Evolutionary conservation across 2,888 invertebrate species (phyloP), one percentile per base, ranked within the genome.

Genomic region (Trilocha varians): DNA sequence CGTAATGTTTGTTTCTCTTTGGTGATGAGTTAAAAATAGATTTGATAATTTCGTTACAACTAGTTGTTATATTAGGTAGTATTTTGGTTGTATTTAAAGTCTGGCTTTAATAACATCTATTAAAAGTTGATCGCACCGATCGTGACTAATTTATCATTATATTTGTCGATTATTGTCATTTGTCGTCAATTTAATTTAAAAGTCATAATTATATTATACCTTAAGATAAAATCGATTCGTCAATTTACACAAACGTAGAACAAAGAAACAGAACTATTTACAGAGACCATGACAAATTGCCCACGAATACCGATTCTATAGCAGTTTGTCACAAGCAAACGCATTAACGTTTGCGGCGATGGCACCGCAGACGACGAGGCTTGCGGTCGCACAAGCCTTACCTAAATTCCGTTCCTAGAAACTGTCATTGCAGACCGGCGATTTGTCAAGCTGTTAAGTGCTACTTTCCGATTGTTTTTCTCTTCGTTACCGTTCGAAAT

Each of bases 371-470:
- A 38, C 48, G 59, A 58, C 64, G 67, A 57, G 69, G 65, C 64
- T 70, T 71, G 71, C 60, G 71, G 76, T 59, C 55, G 25, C 38
- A 50, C 57, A 53, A 54, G 61, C 51, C 52, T 52, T 55, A 59
- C 62, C 66, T 64, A 53, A 69, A 71, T 63, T 65, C 67, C 67
- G 57, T 65, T 55, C 58, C 53, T 58, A 59, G 53, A 55, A 71
- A 67, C 74, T 82, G 84, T 83, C 84, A 79, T 75, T 70, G 67
- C 69, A 66, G 70, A 59, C 66, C 65, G 61, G 73, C 82, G 78
- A 84, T 85, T 83, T 83, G 74, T 83, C 83, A 83, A 75, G 70
- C 72, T 70, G 68, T 72, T 83, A 80, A 85, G 84, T 83, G 80
- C 78, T 79, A 78, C 80, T 82, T 78, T 70, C 68, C 70, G 68